Conservation (phyloP, 2,888 invertebrate species). For the Drosophila helvetica region DNA sequence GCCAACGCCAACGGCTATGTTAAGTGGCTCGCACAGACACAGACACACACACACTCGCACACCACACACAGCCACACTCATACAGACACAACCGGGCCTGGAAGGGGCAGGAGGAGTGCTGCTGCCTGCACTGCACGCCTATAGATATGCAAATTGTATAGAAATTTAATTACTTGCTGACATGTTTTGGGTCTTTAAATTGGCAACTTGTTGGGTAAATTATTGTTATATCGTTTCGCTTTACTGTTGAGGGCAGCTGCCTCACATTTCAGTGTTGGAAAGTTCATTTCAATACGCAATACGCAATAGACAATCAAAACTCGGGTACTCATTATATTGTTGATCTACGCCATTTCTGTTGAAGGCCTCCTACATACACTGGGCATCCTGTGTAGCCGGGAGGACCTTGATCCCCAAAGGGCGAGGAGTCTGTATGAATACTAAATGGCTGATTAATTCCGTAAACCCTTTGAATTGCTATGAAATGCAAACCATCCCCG, state of each 20-base stretch:
- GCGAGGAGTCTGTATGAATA: not conserved
- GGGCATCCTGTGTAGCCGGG: too few species aligned
- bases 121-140: constrained; percentile 56
- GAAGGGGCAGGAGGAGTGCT: constrained; percentile 22
- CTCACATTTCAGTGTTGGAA: not conserved
- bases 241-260: not conserved
- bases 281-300: too few species aligned
- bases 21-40: constrained; percentile 52
- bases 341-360: too few species aligned
- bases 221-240: constrained; percentile 11
- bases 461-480: not conserved
- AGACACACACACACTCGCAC: constrained; percentile 15
- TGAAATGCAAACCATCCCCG: not conserved
- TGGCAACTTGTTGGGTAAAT: constrained; percentile 32
- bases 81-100: not conserved
- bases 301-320: too few species aligned
- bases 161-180: constrained; percentile 63
- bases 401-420: too few species aligned
- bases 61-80: constrained; percentile 2
- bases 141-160: constrained; percentile 56
- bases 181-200: constrained; percentile 49
- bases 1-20: constrained; percentile 57
- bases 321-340: too few species aligned
- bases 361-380: too few species aligned
- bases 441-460: not conserved